Evolutionary conservation across 2,888 invertebrate genomes (phyloP).

Genomic region (Limnephilus rhombicus): DNA sequence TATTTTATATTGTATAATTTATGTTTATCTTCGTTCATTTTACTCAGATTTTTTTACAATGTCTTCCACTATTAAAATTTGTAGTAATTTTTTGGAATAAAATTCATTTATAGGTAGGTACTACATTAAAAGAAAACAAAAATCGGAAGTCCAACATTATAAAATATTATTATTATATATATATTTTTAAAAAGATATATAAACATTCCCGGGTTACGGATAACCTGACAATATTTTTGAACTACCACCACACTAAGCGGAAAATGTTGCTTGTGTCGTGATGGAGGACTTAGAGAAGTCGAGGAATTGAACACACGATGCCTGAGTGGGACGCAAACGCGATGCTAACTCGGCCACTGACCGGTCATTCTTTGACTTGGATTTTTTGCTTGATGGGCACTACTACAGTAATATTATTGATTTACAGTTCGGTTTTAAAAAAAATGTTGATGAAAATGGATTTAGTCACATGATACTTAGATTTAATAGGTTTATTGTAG

Average conservation of each 20-base stretch:
- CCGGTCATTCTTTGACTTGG: neutral
- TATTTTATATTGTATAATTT: neutral
- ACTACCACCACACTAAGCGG: too few species aligned
- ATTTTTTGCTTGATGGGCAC: neutral
- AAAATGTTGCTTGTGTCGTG: too few species aligned
- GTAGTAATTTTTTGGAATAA: neutral
- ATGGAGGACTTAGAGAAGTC: too few species aligned
- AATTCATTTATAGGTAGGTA: neutral
- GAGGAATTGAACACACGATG: too few species aligned
- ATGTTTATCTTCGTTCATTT: neutral
- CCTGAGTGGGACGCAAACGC: too few species aligned
- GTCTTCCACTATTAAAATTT: neutral
- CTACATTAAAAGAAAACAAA: neutral
- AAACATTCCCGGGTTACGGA: too few species aligned
- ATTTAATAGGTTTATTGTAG: neutral
- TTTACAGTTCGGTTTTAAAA: neutral
- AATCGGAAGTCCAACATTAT: neutral
- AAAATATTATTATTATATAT: neutral
- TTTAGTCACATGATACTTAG: neutral
- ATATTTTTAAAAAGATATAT: too few species aligned
- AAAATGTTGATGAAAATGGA: neutral
- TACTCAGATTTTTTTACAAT: neutral
- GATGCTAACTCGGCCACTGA: too few species aligned
- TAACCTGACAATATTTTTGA: too few species aligned
- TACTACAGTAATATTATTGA: neutral